These are phyloP conservation scores for Apteryx mantelli DNA, from an alignment of 2,113 vertebrate genomes.

Conservation along the genomic window DNA sequence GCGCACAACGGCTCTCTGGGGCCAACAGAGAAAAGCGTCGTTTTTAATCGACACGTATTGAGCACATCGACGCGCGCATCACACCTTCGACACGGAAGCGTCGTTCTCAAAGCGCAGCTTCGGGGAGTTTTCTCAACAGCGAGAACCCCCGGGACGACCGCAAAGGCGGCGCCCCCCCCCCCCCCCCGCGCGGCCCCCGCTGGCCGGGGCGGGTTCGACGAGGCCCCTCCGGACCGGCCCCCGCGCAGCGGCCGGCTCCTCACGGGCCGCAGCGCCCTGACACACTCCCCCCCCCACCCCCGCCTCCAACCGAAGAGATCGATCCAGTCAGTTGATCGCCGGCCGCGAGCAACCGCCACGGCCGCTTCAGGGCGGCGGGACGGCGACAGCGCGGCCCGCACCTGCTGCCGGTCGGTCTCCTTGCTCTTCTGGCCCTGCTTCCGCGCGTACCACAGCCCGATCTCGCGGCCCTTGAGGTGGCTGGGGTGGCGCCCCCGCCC, in stretches of 20 bases:
- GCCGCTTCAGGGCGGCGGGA: no score
- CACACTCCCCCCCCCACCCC: background rate
- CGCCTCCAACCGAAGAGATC: background rate
- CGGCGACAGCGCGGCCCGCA: conserved; percentile 33
- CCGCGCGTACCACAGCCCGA: conserved; percentile 96
- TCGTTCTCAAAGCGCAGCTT: background rate
- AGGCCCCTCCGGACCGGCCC: no score
- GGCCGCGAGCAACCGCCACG: no score
- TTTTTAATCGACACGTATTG: fast-evolving
- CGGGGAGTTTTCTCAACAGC: no score
- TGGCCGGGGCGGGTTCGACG: no score
- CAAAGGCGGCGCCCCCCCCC: no score
- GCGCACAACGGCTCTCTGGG: conserved; percentile 90
- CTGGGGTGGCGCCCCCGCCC: conserved; percentile 85
- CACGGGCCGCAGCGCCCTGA: no score
- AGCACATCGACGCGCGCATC: fast-evolving
- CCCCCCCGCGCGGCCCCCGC: no score
- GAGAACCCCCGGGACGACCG: no score
- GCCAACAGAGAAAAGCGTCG: fast-evolving
- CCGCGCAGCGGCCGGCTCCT: no score
- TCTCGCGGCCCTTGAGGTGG: conserved; percentile 92
- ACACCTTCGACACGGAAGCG: fast-evolving
- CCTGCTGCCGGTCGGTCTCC: conserved; percentile 90
- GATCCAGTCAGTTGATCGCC: no score
- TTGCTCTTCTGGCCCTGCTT: conserved; percentile 87